Conservation (phyloP, 2,113 vertebrate species). For the Corythaixoides concolor region DNA sequence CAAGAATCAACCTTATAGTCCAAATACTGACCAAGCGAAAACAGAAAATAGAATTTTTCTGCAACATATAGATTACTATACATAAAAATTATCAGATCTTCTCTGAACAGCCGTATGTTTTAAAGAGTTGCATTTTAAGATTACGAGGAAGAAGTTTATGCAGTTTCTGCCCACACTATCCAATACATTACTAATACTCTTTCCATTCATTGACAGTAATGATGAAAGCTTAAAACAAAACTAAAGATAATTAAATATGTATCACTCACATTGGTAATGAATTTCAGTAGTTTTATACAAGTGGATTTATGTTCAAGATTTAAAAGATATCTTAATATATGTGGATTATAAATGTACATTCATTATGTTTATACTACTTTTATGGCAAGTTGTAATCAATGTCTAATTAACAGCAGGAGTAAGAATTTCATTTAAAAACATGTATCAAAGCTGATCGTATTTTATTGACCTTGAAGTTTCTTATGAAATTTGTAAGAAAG, state of each 20-base stretch:
- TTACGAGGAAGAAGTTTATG: not conserved
- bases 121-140: not conserved
- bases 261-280: not conserved
- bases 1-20: not conserved
- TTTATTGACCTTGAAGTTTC: constrained; percentile 25
- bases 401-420: not conserved
- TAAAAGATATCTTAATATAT: not conserved
- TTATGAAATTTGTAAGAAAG: constrained; percentile 17
- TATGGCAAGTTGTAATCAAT: not conserved
- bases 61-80: not conserved
- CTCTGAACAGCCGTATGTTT: not conserved
- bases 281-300: not conserved
- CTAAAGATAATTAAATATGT: not conserved
- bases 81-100: not conserved
- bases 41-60: not conserved
- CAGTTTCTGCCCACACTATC: not conserved
- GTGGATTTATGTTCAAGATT: not conserved
- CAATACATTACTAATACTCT: not conserved
- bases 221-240: constrained; percentile 2
- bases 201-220: not conserved
- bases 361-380: not conserved
- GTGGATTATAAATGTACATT: not conserved
- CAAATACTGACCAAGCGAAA: not conserved
- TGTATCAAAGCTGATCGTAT: not conserved
- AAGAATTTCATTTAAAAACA: constrained; percentile 25